Evolutionary conservation across 2,888 invertebrate species (phyloP).

Genomic region (Trachelus iudaicus): DNA sequence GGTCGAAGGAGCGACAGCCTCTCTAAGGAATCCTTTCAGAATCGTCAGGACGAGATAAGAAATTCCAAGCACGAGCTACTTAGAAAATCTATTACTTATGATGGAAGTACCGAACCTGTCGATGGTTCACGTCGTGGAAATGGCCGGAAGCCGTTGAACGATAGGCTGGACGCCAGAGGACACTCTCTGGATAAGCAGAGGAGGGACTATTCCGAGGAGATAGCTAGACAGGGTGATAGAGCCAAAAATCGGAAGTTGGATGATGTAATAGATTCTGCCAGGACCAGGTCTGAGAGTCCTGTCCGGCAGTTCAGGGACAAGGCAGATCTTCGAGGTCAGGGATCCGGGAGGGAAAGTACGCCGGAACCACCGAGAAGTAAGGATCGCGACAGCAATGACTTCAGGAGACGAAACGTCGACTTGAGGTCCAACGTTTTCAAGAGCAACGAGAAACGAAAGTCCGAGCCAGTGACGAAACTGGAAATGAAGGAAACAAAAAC

Average conservation of each 20-base stretch:
- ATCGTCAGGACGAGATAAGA: conserved; percentile 30
- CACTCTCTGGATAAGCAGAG: conserved; percentile 32
- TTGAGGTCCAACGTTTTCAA: conserved; percentile 25
- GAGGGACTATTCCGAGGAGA: conserved; percentile 23
- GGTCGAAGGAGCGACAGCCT: not conserved
- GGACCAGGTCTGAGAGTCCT: conserved; percentile 39
- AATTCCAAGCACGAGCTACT: conserved; percentile 14
- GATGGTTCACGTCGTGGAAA: conserved; percentile 24
- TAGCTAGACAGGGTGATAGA: not conserved
- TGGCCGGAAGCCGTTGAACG: conserved; percentile 34
- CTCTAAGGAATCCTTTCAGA: conserved; percentile 21
- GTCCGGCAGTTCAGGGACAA: conserved; percentile 30
- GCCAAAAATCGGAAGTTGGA: conserved; percentile 25
- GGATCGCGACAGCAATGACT: conserved; percentile 29
- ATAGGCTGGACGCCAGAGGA: conserved; percentile 33
- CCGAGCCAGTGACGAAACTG: conserved; percentile 23
- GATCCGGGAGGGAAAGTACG: conserved; percentile 74
- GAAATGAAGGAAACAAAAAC: conserved; percentile 35
- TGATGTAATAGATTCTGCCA: conserved; percentile 23
- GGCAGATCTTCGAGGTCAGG: conserved; percentile 66
- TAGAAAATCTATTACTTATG: conserved; percentile 34
- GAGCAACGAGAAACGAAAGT: conserved; percentile 33
- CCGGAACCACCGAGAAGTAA: conserved; percentile 72
- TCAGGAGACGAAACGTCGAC: conserved; percentile 32
- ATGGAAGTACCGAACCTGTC: conserved; percentile 30